Base-by-base conservation (phyloP, 1,140 invertebrate species). In the Lanistes nyassanus region DNA sequence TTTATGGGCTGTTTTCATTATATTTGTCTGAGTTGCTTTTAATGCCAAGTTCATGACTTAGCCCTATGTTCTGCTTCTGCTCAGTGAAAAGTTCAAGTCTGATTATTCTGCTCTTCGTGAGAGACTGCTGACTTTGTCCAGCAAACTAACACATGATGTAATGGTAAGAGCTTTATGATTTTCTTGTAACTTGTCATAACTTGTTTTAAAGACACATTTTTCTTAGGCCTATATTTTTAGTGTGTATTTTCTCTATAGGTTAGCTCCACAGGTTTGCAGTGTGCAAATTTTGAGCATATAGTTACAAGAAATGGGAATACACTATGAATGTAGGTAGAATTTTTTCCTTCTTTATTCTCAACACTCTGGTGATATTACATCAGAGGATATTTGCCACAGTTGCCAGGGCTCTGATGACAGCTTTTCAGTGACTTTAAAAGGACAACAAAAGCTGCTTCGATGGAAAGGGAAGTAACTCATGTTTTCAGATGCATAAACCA, bases 141-240 rank as follows among this genome's bases (percentile, higher is more conserved):
- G 90, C 73, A 83, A 85, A 78, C 53, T 88, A 0, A 84, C 83
- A 60, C 87, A 91, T 83, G 86, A 90, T 78, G 80, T 89, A 39
- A 90, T 89, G 88, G 89, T 90, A 84, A 81, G 71, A 53, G 51
- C 23, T 53, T 53, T 53, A n/a, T n/a, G n/a, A n/a, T n/a, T n/a
- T n/a, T n/a, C n/a, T n/a, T n/a, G n/a, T n/a, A n/a, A n/a, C n/a
- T n/a, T n/a, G n/a, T 23, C 51, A 53, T 23, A 53, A 23, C 13
- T 23, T 53, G 51, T 13, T 53, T 13, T 53, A 11, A 11, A 53
- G 51, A 13, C 13, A 11, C 51, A 65, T 65, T 53, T 3, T 29
- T 21, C 34, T 65, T 65, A 34, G 5, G 19, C 4, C 42, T 64
- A 31, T 26, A 65, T n/a, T n/a, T n/a, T n/a, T n/a, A n/a, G n/a